A percentile compares a stretch with the other conserved stretches of the same genome.
phyloP scores from a whole-genome alignment of 2,797 vertebrate species.

The Pampus argenteus region DNA sequence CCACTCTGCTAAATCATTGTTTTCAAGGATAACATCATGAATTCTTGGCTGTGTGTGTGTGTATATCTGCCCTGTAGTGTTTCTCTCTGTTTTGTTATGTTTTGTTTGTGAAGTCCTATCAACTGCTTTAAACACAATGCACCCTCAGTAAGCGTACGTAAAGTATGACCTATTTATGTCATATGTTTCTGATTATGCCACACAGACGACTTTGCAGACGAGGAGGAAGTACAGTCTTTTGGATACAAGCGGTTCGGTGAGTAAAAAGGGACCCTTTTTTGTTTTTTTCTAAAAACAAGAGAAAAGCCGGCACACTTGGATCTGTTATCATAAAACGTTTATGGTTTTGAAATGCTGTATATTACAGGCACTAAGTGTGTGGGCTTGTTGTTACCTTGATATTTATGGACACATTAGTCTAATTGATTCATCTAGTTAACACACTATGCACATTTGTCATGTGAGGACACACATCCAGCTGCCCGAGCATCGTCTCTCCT shows the following conservation, averaged over 20 bases:
- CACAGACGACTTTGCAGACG: conserved; percentile 95
- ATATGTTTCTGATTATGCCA: conserved; percentile 77
- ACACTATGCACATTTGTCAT: not conserved
- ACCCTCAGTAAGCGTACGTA: conserved; percentile 2
- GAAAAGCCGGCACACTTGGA: conserved; percentile 23
- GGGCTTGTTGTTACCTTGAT: conserved; percentile 35
- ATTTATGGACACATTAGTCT: conserved; percentile 11
- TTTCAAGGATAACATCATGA: conserved; percentile 3
- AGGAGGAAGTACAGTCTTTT: conserved; percentile 98
- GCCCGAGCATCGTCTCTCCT: conserved; percentile 35
- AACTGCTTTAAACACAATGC: conserved; percentile 10
- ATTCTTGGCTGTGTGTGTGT: conserved; percentile 3
- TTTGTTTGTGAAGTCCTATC: conserved; percentile 29
- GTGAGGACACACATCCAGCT: conserved; percentile 15
- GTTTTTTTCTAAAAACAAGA: conserved; percentile 27
- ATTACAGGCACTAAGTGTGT: conserved; percentile 56
- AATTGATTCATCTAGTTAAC: conserved; percentile 5
- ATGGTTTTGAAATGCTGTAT: conserved; percentile 35
- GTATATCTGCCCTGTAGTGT: not conserved
- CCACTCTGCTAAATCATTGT: conserved; percentile 8
- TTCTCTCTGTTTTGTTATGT: conserved; percentile 18
- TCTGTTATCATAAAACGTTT: conserved; percentile 53
- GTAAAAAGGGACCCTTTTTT: conserved; percentile 69
- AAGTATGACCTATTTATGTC: conserved; percentile 41
- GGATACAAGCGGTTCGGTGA: conserved; percentile 99